Base-by-base conservation (phyloP, 2,797 vertebrate species). In the Rhabdophis nuchalis region DNA sequence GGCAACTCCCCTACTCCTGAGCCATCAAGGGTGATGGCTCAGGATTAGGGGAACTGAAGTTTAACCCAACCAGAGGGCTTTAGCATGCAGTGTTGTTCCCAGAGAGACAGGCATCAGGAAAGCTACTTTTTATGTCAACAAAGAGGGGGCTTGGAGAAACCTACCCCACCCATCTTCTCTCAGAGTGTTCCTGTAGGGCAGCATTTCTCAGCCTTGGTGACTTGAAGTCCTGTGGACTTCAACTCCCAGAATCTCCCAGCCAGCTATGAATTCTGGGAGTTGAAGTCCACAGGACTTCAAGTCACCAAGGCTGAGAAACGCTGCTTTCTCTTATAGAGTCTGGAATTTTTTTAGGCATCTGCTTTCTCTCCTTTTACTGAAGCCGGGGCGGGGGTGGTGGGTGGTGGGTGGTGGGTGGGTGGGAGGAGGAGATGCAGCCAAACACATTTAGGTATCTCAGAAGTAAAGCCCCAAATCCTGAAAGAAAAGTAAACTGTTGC, bases 121-220 rank as follows among this genome's bases (percentile, higher is more conserved):
- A 11, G 36, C 0, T 0, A 2, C 50, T 90, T 36, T 85, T 86
- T 86, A 88, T 94, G 90, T 56, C 4, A 0, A 1, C 92, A 86
- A 90, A 91, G 89, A 90, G 0, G 53, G 91, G 36, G 91, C 29
- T 86, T 91, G 1, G 87, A 60, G 61, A 6, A 61, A 27, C 23
- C 32, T 36, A 41, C 1, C 5, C 20, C 23, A 25, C 72, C 16
- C 50, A 3, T 13, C 23, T 91, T 89, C 1, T 27, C 85, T 88
- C 8, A 5, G 3, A 57, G 16, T 58, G 50, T 53, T 88, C n/a
- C 54, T 20, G 20, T 20, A 8, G 29, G 14, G 56, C n/a, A n/a
- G n/a, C n/a, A n/a, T n/a, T n/a, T n/a, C n/a, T n/a, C n/a, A n/a
- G n/a, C n/a, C n/a, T n/a, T n/a, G n/a, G n/a, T n/a, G n/a, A n/a